Base-by-base conservation (phyloP, 2,888 invertebrate species). In the Halictus ligatus region DNA sequence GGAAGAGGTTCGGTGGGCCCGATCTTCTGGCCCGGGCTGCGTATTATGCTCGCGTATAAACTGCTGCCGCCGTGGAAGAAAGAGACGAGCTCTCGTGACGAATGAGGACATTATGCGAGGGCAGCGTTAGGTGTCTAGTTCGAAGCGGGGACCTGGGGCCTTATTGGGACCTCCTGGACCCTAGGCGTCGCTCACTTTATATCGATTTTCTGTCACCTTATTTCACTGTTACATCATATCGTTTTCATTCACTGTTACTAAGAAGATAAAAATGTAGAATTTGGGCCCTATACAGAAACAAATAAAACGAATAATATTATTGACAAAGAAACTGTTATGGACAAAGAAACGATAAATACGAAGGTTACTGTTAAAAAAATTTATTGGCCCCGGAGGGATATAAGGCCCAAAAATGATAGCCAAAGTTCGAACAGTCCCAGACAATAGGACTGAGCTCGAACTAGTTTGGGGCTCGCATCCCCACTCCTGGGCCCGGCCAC, bases 71-170 rank as follows among this genome's bases (percentile, higher is more conserved):
- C 21, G 35, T 25, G 75, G 54, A 73, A 77, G 83, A 83, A 75
- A 80, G 72, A 73, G 81, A 91, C 91, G 91, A 80, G 85, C n/a
- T 21, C 90, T 90, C 81, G 86, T 93, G 93, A 93, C 93, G 91
- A 91, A 93, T 93, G 93, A 89, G 91, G 85, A 93, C 93, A 93
- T 93, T 93, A 93, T 92, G 87, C 92, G 89, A 77, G 88, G 71
- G 80, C 82, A 86, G 88, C 85, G 92, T 91, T 92, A 93, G 93
- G 91, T 92, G 91, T 93, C 69, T 81, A 90, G 88, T 90, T 92
- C n/a, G 86, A 88, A 92, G 88, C 90, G 91, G 93, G 93, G 90
- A 94, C 94, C 29, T 8, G 60, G 25, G 13, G 60, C 25, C 1
- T 29, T 60, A 29, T 25, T 13, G 25, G 29, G 29, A 25, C 60